Conservation (phyloP, 2,888 invertebrate species). For the Drosophila macrothrix region DNA sequence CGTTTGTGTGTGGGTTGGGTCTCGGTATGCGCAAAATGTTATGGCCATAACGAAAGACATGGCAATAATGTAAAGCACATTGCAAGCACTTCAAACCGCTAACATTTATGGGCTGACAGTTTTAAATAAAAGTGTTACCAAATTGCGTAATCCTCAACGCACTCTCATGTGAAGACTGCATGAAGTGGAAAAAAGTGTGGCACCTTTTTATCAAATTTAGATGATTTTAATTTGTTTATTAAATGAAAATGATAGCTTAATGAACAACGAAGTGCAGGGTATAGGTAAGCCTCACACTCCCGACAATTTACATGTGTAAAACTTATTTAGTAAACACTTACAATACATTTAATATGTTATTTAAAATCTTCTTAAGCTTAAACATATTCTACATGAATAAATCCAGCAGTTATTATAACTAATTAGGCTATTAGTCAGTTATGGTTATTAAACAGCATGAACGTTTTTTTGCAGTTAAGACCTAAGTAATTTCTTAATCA, state of each 20-base stretch:
- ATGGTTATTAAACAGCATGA: not conserved
- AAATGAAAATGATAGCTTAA: not conserved
- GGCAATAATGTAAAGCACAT: constrained; percentile 65
- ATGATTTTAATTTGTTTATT: not conserved
- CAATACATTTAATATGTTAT: not conserved
- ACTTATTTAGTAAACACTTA: no score
- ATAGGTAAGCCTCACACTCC: not conserved
- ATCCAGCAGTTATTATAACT: not conserved
- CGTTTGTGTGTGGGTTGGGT: constrained; percentile 73
- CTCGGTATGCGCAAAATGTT: constrained; percentile 77
- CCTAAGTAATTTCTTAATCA: constrained; percentile 7
- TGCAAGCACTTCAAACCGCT: constrained; percentile 44
- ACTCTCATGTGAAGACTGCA: constrained; percentile 5
- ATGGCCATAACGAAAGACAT: constrained; percentile 75
- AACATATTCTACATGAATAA: not conserved
- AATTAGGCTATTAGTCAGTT: constrained; percentile 6
- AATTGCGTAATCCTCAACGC: constrained; percentile 37
- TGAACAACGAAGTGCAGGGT: not conserved
- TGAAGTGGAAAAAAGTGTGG: constrained; percentile 18
- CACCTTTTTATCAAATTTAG: constrained; percentile 1
- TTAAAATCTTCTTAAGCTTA: not conserved
- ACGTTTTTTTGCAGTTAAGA: constrained; percentile 8
- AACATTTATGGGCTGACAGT: constrained; percentile 60
- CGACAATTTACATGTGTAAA: not conserved
- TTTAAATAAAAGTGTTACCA: constrained; percentile 52